A percentile compares a stretch with the other conserved stretches of the same genome.
Conservation (phyloP, 2,797 vertebrate species). For the Euphonia xanthogaster region DNA sequence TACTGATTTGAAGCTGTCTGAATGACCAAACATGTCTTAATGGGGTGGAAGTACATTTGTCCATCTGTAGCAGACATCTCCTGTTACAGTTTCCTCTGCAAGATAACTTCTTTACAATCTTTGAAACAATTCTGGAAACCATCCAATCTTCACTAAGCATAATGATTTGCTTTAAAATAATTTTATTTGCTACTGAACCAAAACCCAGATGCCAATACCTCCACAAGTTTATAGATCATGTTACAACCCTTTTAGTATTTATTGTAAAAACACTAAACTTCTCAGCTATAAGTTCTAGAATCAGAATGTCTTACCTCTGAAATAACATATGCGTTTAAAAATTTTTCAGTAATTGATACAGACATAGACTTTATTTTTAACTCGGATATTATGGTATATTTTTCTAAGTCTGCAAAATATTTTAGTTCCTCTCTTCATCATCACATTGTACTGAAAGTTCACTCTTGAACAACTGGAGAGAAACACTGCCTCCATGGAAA, state of each 20-base stretch:
- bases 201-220: not conserved
- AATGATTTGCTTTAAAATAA: not conserved
- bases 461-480: not conserved
- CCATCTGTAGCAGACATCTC: not conserved
- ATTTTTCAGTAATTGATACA: not conserved
- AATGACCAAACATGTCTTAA: not conserved
- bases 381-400: not conserved
- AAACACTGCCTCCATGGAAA: not conserved
- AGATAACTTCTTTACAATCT: not conserved
- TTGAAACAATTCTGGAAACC: not conserved
- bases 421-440: not conserved
- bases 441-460: not conserved
- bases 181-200: not conserved
- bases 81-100: not conserved
- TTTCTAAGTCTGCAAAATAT: not conserved
- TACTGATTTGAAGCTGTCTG: not conserved
- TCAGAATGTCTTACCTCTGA: not conserved
- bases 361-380: not conserved
- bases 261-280: not conserved
- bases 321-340: not conserved
- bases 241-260: not conserved
- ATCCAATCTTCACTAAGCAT: not conserved
- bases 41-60: not conserved
- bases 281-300: not conserved
- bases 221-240: not conserved